Base-by-base conservation (phyloP, 1,140 invertebrate species). In the Agrilus planipennis region DNA sequence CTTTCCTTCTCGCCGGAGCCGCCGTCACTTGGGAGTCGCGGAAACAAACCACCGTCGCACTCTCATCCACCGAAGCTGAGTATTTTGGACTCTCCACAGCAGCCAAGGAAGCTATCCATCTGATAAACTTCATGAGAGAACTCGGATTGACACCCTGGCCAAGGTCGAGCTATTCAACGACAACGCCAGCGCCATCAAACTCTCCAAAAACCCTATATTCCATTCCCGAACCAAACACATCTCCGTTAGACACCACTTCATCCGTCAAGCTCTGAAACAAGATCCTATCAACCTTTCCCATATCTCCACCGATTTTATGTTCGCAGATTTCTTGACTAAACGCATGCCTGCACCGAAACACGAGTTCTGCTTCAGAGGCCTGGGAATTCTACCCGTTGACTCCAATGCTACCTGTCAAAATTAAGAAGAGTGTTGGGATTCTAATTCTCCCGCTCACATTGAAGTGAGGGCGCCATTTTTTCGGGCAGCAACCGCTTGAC, bases 11-110 rank as follows among this genome's bases (percentile, higher is more conserved):
- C 6, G 44, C 38, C 36, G 52, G 51, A 9, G 36, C 32, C 14
- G 30, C 44, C 7, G 41, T 62, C 14, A 47, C 49, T 1, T 61
- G 53, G 53, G 32, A 43, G 18, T 43, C 38, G 12, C 43, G 44
- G 28, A 62, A 61, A 21, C 61, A 64, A 39, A 28, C 28, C 18
- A 52, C 42, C 12, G 49, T 61, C 2, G 44, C 57, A 6, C 38
- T 61, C 11, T 58, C 51, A 19, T 57, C 47, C 15, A 54, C 52
- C 10, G 58, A 62, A 50, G 51, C 61, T 1, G 60, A 65, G 36
- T 60, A 56, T 35, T 51, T 60, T 25, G 49, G 59, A 9, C 23
- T 55, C 4, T 40, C 46, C 11, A 43, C 42, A 14, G 46, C 39
- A 9, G 31, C 37, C 20, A 49, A 46, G 37, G 50, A 53, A 46